phyloP scores from a whole-genome alignment of 2,113 vertebrate genomes.

The Mustelus asterias region DNA sequence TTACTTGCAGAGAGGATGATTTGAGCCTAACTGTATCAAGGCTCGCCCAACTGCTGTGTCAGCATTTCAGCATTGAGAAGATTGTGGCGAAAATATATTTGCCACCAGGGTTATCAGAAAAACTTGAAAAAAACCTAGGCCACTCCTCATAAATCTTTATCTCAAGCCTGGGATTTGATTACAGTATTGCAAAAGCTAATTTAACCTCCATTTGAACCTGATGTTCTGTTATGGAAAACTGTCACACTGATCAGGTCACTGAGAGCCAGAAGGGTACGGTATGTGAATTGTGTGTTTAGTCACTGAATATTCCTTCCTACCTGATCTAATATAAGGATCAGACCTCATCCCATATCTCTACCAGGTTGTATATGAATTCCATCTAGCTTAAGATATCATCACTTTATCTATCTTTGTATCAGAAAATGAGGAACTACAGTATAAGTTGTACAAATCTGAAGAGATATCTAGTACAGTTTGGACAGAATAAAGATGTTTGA shows the following conservation, averaged over 20 bases:
- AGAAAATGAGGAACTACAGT: background rate
- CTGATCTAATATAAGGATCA: background rate
- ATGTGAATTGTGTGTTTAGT: background rate
- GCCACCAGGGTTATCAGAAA: background rate
- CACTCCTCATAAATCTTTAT: background rate
- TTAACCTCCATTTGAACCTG: slow-evolving; percentile 1
- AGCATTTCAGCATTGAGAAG: background rate
- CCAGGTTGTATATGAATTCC: background rate
- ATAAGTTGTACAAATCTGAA: background rate
- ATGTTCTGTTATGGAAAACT: background rate
- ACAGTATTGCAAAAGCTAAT: slow-evolving; percentile 13
- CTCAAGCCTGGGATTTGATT: background rate
- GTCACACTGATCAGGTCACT: background rate
- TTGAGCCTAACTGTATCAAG: background rate
- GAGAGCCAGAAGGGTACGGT: background rate
- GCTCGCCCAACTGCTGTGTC: background rate
- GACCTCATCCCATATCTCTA: background rate
- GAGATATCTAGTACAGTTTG: background rate
- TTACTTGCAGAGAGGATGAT: background rate
- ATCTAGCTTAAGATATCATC: background rate
- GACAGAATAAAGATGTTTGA: background rate
- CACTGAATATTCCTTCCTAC: background rate
- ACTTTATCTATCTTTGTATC: background rate
- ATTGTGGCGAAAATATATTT: background rate
- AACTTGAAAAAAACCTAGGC: background rate